Evolutionary conservation across 2,888 invertebrate genomes (phyloP), one percentile per base, ranked within the genome.

Genomic region (Ditylenchus weischeri): DNA sequence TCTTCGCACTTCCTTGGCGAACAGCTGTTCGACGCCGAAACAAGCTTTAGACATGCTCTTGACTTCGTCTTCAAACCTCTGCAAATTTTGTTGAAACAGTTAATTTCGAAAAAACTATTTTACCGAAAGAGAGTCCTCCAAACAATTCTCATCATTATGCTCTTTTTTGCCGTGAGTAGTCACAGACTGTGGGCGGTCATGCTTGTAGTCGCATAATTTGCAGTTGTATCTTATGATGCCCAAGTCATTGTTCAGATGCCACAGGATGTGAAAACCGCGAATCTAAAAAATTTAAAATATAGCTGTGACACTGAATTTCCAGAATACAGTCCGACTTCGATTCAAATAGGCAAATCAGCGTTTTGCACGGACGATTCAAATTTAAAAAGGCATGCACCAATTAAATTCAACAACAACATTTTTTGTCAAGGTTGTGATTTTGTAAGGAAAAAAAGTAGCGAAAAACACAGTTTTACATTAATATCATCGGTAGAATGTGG

Each of bases 231-330:
- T 73, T 57, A 79, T 76, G 70, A 81, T 81, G 64, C 79, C 79
- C 70, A 78, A 72, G 69, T 81, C 81, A 62, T 75, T 80, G 59
- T 75, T 76, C 74, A 81, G 70, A 68, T 81, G 81, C 79, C 78
- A 78, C 18, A 81, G 78, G 47, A 81, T 77, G 71, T 81, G 81
- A 72, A 81, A 80, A 18, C 81, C 80, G 38, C 79, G 76, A 51
- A 77, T 78, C 75, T 76, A 64, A 70, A 76, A 10, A 58, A 29
- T 29, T 11, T n/a, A 62, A 62, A 23, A 69, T 21, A 57, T 68
- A 43, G 43, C 1, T 23, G 4, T 2, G 29, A 47, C 13, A 43
- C 8, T 43, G 43, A 29, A 29, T 29, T 29, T 29, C 5, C 5
- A 29, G 29, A 5, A 29, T 29, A 29, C 29, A 29, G 29, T 29